phyloP scores from a whole-genome alignment of 1,140 invertebrate genomes.

The Ericerus pela region DNA sequence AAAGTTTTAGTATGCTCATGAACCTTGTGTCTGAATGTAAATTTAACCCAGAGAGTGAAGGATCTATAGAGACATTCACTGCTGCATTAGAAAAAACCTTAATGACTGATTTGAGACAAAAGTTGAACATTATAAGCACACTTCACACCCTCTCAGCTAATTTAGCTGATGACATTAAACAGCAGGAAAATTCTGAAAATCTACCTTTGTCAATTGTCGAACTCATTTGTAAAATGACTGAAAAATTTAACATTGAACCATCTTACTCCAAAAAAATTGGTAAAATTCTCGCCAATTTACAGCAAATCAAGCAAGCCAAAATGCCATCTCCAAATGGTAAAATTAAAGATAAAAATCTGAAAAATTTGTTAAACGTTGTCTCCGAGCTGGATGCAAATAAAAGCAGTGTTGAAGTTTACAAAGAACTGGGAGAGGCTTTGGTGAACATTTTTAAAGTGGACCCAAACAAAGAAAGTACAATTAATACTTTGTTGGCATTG shows the following conservation, averaged over 20 bases:
- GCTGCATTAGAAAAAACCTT: constrained; percentile 1
- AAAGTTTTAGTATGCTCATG: too few species aligned
- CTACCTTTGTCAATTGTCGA: constrained; percentile 29
- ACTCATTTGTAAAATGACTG: constrained; percentile 31
- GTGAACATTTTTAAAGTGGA: neutral
- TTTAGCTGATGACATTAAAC: neutral
- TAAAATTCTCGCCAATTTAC: neutral
- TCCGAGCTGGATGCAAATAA: neutral
- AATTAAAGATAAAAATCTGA: neutral
- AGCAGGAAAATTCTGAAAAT: neutral
- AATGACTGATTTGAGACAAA: neutral
- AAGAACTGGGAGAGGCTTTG: neutral
- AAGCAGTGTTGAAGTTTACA: neutral
- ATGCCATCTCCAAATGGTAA: neutral
- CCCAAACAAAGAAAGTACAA: neutral
- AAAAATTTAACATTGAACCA: constrained; percentile 27
- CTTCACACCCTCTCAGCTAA: neutral
- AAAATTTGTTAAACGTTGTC: neutral
- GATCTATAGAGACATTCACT: too few species aligned
- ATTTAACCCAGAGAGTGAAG: too few species aligned
- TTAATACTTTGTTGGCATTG: neutral
- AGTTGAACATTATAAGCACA: neutral
- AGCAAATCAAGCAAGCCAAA: neutral
- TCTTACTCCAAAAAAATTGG: neutral
- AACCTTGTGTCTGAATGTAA: too few species aligned